These are phyloP conservation scores for Gymnobelideus leadbeateri DNA, from an alignment of 2,113 vertebrate genomes.

Conservation along the genomic window DNA sequence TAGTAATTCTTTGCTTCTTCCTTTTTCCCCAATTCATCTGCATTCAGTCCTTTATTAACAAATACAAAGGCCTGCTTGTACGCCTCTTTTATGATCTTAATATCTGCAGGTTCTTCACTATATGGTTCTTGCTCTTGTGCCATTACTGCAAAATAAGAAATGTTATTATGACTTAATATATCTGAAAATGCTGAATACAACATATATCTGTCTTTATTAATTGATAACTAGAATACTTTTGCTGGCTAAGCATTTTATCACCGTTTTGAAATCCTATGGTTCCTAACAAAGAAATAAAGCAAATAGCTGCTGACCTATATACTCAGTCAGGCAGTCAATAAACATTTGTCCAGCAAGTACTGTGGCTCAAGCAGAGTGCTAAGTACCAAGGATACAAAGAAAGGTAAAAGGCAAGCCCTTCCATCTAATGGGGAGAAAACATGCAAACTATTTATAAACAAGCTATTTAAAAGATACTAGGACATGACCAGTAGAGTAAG, in stretches of 20 bases:
- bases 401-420: not conserved
- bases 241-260: not conserved
- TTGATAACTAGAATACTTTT: not conserved
- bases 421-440: not conserved
- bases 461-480: not conserved
- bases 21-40: slow-evolving; percentile 91
- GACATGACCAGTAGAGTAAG: not conserved
- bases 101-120: slow-evolving; percentile 87
- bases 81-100: slow-evolving; percentile 93
- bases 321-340: not conserved
- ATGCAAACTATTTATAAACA: not conserved
- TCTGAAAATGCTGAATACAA: not conserved
- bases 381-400: not conserved
- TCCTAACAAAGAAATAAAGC: not conserved
- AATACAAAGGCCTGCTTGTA: slow-evolving; percentile 92
- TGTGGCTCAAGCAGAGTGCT: not conserved
- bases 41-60: slow-evolving; percentile 91
- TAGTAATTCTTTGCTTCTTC: slow-evolving; percentile 90
- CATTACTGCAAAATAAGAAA: slow-evolving; percentile 86
- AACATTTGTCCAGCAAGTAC: not conserved
- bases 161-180: not conserved
- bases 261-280: not conserved
- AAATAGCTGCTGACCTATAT: not conserved
- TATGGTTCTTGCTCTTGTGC: slow-evolving; percentile 87
- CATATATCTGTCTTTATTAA: not conserved